A percentile compares a stretch with the other conserved stretches of the same genome.
Conservation (phyloP, 2,797 vertebrate genomes). For the Chelon labrosus region DNA sequence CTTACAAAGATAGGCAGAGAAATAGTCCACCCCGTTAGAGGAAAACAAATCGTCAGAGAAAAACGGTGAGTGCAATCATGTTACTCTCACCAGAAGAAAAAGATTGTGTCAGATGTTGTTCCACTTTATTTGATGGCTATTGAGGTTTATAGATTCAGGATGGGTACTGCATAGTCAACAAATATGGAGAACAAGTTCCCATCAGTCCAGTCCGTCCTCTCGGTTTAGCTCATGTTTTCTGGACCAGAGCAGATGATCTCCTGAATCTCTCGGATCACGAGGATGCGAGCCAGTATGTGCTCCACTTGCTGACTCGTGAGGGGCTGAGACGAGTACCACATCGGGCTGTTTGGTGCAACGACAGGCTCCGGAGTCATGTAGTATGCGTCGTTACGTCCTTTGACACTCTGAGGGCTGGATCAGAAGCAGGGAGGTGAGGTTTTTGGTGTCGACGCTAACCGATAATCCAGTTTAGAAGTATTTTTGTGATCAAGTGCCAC, state of each 20-base stretch:
- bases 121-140: conserved; percentile 46
- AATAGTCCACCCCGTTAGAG: conserved; percentile 28
- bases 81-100: conserved; percentile 35
- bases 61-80: conserved; percentile 20
- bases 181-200: background rate
- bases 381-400: conserved; percentile 98
- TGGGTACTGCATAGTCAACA: conserved; percentile 84
- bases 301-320: conserved; percentile 97
- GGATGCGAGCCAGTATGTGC: conserved; percentile 96
- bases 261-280: conserved; percentile 98
- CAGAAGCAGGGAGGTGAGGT: background rate
- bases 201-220: conserved; percentile 74
- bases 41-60: conserved; percentile 40
- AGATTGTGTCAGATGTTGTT: conserved; percentile 53
- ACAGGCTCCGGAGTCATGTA: conserved; percentile 99
- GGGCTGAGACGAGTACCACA: conserved; percentile 99
- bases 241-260: conserved; percentile 90
- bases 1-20: conserved; percentile 51
- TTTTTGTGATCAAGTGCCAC: conserved; percentile 37
- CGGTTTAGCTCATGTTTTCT: conserved; percentile 87
- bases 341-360: conserved; percentile 98
- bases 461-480: background rate
- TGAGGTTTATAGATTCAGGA: conserved; percentile 55
- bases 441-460: background rate
- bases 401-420: conserved; percentile 96